Conservation (phyloP, 1,140 invertebrate genomes). For the Lethocerus indicus region DNA sequence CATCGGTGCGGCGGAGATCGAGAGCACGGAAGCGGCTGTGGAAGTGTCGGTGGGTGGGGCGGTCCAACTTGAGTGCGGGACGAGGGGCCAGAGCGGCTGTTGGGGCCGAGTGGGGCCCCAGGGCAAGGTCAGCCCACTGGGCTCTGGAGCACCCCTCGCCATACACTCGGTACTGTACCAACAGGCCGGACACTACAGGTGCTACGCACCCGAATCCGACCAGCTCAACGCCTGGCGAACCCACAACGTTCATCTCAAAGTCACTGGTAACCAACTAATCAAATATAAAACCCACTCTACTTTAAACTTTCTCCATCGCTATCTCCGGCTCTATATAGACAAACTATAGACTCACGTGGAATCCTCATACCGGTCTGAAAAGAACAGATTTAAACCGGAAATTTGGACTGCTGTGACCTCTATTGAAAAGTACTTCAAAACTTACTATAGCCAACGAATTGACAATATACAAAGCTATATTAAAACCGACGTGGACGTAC, state of each 20-base stretch:
- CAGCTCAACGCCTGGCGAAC: slow-evolving; percentile 30
- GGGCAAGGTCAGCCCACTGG: slow-evolving; percentile 25
- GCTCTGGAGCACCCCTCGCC: slow-evolving; percentile 36
- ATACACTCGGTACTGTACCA: slow-evolving; percentile 55
- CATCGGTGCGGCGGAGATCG: too few species aligned
- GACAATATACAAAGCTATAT: too few species aligned
- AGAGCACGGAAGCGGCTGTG: slow-evolving; percentile 26
- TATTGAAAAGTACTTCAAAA: too few species aligned
- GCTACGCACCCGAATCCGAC: slow-evolving; percentile 41
- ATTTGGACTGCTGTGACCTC: too few species aligned
- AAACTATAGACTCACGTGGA: too few species aligned
- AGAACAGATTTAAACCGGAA: too few species aligned
- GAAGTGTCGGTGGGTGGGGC: slow-evolving; percentile 69
- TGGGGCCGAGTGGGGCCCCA: slow-evolving; percentile 25
- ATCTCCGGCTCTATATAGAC: too few species aligned
- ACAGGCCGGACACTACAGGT: slow-evolving; percentile 57
- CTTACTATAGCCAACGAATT: too few species aligned
- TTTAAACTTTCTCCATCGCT: background rate
- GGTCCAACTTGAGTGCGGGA: slow-evolving; percentile 66
- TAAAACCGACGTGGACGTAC: too few species aligned
- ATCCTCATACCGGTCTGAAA: too few species aligned
- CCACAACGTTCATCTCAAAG: slow-evolving; percentile 33
- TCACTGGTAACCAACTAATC: slow-evolving; percentile 30
- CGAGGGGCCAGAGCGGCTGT: slow-evolving; percentile 37
- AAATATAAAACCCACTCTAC: slow-evolving; percentile 20